Evolutionary conservation across 2,888 invertebrate species (phyloP).

Genomic region (Xanthorhoe designata): DNA sequence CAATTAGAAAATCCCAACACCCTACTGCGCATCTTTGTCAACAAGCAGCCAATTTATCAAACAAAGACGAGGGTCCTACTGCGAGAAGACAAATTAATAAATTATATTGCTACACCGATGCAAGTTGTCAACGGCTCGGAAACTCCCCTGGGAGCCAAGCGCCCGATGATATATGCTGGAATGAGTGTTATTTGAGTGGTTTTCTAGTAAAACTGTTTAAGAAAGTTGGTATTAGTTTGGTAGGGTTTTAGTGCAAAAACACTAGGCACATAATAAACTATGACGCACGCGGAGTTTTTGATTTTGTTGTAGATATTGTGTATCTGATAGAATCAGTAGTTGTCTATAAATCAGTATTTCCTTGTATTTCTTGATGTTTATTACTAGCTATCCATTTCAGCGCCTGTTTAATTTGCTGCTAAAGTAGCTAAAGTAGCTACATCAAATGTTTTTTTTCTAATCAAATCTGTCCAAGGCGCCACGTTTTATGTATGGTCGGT

Average conservation of each 20-base stretch:
- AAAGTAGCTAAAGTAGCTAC: too few relatives aligned
- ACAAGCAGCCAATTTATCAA: constrained; percentile 42
- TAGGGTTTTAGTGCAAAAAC: background rate
- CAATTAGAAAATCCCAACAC: constrained; percentile 39
- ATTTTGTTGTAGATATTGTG: too few relatives aligned
- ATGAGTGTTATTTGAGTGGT: constrained; percentile 40
- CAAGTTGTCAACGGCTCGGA: constrained; percentile 35
- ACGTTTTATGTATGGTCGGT: too few relatives aligned
- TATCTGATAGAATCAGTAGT: too few relatives aligned
- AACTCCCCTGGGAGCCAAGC: constrained; percentile 32
- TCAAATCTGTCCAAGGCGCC: too few relatives aligned
- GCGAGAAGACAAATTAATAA: constrained; percentile 63
- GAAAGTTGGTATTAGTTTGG: background rate
- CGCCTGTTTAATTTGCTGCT: too few relatives aligned
- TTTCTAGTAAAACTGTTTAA: constrained; percentile 25
- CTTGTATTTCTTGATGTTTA: too few relatives aligned
- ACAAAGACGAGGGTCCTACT: constrained; percentile 42
- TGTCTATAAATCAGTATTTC: too few relatives aligned
- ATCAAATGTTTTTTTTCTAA: too few relatives aligned
- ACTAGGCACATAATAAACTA: too few relatives aligned
- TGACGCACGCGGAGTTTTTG: too few relatives aligned
- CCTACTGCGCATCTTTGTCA: constrained; percentile 37
- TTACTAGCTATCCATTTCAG: too few relatives aligned
- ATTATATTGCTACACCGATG: constrained; percentile 60
- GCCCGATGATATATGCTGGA: constrained; percentile 41